Percentiles rank a stretch among this genome's conserved stretches.
These are phyloP conservation scores for Caenorhabditis briggsae DNA, from an alignment of 1,140 invertebrate species.

Conservation along the genomic window DNA sequence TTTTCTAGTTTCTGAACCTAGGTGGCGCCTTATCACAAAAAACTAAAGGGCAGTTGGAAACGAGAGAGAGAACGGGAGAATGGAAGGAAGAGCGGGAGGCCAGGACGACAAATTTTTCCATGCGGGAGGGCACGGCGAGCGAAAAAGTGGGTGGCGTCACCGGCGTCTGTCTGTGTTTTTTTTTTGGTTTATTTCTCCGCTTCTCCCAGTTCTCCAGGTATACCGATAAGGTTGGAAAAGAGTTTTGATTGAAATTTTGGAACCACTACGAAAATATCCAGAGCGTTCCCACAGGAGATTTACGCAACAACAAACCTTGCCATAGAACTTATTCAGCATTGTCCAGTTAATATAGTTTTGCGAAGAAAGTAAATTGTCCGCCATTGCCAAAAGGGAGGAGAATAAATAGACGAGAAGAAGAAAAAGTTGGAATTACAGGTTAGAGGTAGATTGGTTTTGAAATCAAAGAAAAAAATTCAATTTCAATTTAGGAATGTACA, in stretches of 20 bases:
- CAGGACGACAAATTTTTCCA: slow-evolving; percentile 6
- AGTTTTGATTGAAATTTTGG: no score
- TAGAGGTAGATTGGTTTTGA: slow-evolving; percentile 39
- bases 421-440: not conserved
- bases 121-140: slow-evolving; percentile 51
- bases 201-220: no score
- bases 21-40: slow-evolving; percentile 1
- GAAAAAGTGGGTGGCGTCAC: slow-evolving; percentile 47
- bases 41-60: slow-evolving; percentile 22
- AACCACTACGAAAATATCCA: no score
- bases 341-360: slow-evolving; percentile 64
- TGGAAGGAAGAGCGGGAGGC: slow-evolving; percentile 41
- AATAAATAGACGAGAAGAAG: not conserved
- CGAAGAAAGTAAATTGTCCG: slow-evolving; percentile 58
- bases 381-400: slow-evolving; percentile 32
- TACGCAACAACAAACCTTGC: slow-evolving; percentile 27
- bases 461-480: slow-evolving; percentile 23
- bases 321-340: slow-evolving; percentile 63
- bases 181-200: not conserved
- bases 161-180: slow-evolving; percentile 3
- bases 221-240: no score
- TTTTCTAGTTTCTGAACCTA: not conserved
- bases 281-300: no score
- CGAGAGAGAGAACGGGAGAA: not conserved
- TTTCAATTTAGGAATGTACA: slow-evolving; percentile 50